Conservation (phyloP, 2,113 vertebrate species). For the Pseudopodoces humilis region DNA sequence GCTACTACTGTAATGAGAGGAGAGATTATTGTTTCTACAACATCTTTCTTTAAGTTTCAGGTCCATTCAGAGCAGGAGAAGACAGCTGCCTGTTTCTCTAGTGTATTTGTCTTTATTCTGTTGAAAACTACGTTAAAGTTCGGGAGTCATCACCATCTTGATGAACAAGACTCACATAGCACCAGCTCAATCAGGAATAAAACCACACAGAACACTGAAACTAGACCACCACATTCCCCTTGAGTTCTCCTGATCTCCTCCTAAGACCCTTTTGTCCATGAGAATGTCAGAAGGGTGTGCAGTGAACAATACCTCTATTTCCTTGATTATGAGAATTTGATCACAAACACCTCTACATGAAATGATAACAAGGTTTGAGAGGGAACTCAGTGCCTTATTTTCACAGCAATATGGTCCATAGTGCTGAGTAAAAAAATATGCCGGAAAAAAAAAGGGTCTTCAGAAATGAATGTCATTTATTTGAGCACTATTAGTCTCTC, state of each 20-base stretch:
- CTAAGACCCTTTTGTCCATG: neutral
- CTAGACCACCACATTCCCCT: neutral
- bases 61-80: neutral
- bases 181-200: neutral
- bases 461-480: neutral
- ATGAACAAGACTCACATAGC: rapidly evolving
- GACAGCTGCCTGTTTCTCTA: neutral
- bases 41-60: neutral
- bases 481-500: neutral
- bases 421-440: neutral
- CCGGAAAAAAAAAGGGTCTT: neutral
- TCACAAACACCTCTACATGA: neutral
- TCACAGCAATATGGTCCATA: neutral
- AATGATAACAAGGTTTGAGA: rapidly evolving
- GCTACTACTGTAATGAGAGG: neutral
- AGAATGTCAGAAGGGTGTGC: neutral
- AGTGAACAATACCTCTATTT: neutral
- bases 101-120: neutral
- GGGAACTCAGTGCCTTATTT: neutral
- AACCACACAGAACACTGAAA: rapidly evolving
- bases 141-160: neutral
- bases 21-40: neutral
- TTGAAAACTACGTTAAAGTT: neutral
- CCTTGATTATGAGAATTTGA: neutral
- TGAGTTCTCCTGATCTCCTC: neutral